phyloP scores from a whole-genome alignment of 2,113 vertebrate species.

The Ailuropoda melanoleuca region DNA sequence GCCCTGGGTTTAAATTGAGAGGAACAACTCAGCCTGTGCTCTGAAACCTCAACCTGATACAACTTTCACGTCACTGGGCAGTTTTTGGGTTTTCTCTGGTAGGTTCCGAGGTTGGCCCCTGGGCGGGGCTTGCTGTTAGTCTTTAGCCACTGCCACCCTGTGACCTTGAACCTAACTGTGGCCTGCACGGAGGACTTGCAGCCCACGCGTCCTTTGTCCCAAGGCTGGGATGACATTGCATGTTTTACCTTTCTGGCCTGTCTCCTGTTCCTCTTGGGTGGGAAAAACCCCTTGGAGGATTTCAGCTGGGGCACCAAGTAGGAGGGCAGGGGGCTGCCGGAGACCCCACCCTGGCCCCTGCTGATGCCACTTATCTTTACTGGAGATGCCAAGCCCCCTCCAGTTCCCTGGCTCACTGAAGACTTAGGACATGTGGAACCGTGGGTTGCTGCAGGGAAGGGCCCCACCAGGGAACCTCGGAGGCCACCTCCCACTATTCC shows the following conservation, averaged over 20 bases:
- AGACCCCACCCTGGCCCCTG: background rate
- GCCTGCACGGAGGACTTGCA: rapidly evolving
- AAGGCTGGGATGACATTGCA: background rate
- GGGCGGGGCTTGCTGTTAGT: background rate
- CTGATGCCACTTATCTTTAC: background rate
- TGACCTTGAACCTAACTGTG: background rate
- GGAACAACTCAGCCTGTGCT: background rate
- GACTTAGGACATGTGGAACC: background rate
- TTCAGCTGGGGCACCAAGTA: too few relatives aligned
- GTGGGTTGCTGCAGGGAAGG: background rate
- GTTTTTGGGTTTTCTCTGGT: background rate
- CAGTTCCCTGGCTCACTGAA: background rate
- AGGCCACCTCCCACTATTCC: background rate
- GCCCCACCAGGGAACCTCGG: background rate
- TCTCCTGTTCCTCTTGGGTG: background rate
- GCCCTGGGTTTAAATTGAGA: background rate
- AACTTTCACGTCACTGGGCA: background rate
- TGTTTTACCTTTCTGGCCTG: background rate
- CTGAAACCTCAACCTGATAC: background rate
- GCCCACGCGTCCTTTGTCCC: background rate
- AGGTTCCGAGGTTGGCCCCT: background rate
- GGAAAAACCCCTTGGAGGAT: background rate
- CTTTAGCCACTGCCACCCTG: background rate
- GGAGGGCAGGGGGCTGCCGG: background rate
- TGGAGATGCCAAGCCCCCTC: background rate